Evolutionary conservation across 2,888 invertebrate genomes (phyloP), one percentile per base, ranked within the genome.

Genomic region (Calameuta idolon): DNA sequence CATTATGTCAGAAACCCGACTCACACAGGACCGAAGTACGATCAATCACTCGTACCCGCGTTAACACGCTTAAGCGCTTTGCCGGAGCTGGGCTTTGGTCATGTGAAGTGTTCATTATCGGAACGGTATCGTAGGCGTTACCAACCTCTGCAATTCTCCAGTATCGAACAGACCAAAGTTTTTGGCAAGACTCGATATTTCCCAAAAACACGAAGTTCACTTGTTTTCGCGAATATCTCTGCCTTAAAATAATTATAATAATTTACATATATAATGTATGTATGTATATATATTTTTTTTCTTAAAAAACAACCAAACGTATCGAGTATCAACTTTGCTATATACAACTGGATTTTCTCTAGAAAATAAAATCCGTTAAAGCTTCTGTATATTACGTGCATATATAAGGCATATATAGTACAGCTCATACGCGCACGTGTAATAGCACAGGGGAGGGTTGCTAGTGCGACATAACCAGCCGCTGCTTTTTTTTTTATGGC

Each of bases 401-500:
- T 40, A 40, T 40, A 40, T 40, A 23, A 40, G 2, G 40, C 23
- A 23, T 55, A 55, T 55, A 55, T 23, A 55, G 55, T 55, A 23
- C 23, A 55, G 55, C 69, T 74, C 37, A 31, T n/a, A 75, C 37
- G 55, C 40, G 69, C 68, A 69, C 31, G 76, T 73, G n/a, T 15
- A 12, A 34, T 37, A 40, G 68, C 74, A 76, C 69, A 34, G 55
- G 68, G 80, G 69, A 75, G 75, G 79, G 40, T 75, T 74, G 77
- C 79, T 76, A 77, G 79, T 79, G 79, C 79, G 80, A 83, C 81
- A 81, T 71, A 81, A 78, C 79, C 76, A 55, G 77, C 68, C 73
- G 76, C 33, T 40, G 69, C 75, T 82, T 84, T 86, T 89, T 89
- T 89, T 89, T 89, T 89, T 88, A 87, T 84, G 83, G 83, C 84